These are phyloP conservation scores for Equus quagga DNA, from an alignment of 2,113 vertebrate species.

Conservation along the genomic window DNA sequence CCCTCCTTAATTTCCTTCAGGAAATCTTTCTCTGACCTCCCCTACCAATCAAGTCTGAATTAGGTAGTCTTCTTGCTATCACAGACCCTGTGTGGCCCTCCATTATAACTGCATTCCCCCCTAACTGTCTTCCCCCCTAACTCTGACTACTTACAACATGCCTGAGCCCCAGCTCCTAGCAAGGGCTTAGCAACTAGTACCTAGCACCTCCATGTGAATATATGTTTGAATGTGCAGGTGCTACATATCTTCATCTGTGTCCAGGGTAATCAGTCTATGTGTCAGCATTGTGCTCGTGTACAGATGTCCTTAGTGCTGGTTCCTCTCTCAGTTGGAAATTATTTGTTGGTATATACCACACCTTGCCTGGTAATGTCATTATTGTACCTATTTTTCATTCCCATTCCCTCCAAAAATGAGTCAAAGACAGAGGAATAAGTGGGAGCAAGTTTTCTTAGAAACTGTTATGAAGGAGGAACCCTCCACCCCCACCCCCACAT, in stretches of 20 bases:
- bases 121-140: neutral
- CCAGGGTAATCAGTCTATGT: neutral
- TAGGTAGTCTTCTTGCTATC: neutral
- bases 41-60: neutral
- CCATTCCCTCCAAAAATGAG: conserved; percentile 72
- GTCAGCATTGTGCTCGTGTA: neutral
- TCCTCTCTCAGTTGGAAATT: conserved; percentile 9
- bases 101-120: neutral
- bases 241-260: neutral
- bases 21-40: neutral
- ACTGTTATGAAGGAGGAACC: conserved; percentile 49
- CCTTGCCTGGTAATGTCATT: neutral
- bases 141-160: neutral
- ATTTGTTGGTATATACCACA: neutral
- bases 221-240: neutral
- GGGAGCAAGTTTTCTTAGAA: conserved; percentile 77
- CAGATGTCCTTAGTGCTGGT: neutral
- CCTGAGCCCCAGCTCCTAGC: neutral
- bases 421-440: conserved; percentile 72
- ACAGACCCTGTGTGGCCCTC: neutral
- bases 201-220: neutral
- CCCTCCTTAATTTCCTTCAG: neutral
- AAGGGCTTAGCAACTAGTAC: neutral
- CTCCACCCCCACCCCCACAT: neutral
- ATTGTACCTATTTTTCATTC: conserved; percentile 32